Percentiles rank a stretch among this genome's conserved stretches.
Conservation (phyloP, 2,888 invertebrate species). For the Antitype chi region DNA sequence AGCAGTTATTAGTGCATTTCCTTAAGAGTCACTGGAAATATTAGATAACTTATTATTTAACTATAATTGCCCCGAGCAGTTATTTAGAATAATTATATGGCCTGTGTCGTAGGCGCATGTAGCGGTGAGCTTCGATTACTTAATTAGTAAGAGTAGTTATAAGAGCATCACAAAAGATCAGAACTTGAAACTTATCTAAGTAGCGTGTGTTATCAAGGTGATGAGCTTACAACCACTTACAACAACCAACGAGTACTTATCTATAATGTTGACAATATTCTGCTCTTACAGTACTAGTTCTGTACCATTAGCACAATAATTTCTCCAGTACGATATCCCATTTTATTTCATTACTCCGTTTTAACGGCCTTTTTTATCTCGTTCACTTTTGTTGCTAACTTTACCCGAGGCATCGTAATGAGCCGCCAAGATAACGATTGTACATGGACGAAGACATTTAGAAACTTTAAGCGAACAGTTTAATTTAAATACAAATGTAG, state of each 20-base stretch:
- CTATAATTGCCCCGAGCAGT: too few relatives aligned
- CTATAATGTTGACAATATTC: constrained; percentile 31
- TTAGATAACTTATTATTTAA: background rate
- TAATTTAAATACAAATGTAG: constrained; percentile 68
- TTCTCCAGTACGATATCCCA: constrained; percentile 36
- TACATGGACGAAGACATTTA: constrained; percentile 53
- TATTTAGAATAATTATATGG: background rate
- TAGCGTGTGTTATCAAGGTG: constrained; percentile 22
- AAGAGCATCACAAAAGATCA: constrained; percentile 10
- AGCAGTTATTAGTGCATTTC: background rate
- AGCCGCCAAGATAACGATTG: constrained; percentile 56
- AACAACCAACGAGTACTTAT: background rate
- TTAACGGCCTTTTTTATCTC: constrained; percentile 57
- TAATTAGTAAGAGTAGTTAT: constrained; percentile 23
- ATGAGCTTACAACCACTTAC: constrained; percentile 32
- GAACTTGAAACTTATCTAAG: constrained; percentile 3
- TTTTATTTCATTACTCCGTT: constrained; percentile 53
- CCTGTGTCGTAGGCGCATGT: background rate
- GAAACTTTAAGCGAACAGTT: constrained; percentile 67
- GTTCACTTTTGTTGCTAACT: constrained; percentile 65
- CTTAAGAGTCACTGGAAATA: background rate
- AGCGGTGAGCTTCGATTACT: constrained; percentile 12
- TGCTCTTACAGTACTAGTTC: constrained; percentile 29
- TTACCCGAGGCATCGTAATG: constrained; percentile 57
- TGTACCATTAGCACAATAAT: constrained; percentile 32